Evolutionary conservation across 92 coral and sea anemone genomes (phyloP), one percentile per base, ranked within the genome.

Genomic region (Metridium senile): DNA sequence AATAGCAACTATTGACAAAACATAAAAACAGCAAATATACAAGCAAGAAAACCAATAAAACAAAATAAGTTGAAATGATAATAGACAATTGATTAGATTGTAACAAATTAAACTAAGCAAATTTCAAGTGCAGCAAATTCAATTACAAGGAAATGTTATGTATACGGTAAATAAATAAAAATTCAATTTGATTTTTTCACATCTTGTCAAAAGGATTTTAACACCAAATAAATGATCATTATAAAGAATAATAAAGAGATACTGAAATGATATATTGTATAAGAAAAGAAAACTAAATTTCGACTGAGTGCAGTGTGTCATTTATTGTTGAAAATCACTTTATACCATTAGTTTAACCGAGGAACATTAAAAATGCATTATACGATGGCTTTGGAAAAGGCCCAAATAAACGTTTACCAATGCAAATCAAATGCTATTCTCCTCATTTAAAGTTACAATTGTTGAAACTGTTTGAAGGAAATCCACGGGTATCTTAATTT

Each of bases 331-430:
- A 1, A 63, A 58, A 63, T 21, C 43, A 63, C 22, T 63, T 28
- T 35, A 28, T 31, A 39, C 29, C 1, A 63, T 63, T 63, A 63
- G 3, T n/a, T 11, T 63, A 63, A 63, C 39, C 28, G 69, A 28
- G 69, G 17, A 63, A 30, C 20, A 29, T 63, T 63, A 63, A 63
- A 63, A 63, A 28, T 63, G 69, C 31, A 63, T 63, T 13, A 63
- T 2, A 63, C 13, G 8, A 59, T 1, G 65, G 13, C 25, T 54
- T 2, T 45, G 51, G 17, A n/a, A n/a, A n/a, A n/a, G n/a, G n/a
- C n/a, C n/a, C n/a, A n/a, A n/a, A n/a, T n/a, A n/a, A n/a, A n/a
- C n/a, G n/a, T n/a, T n/a, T n/a, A n/a, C n/a, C n/a, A n/a, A n/a
- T n/a, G n/a, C n/a, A n/a, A n/a, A n/a, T n/a, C n/a, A n/a, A n/a